phyloP scores from a whole-genome alignment of 2,113 vertebrate species.

The Paedocypris sp. region DNA sequence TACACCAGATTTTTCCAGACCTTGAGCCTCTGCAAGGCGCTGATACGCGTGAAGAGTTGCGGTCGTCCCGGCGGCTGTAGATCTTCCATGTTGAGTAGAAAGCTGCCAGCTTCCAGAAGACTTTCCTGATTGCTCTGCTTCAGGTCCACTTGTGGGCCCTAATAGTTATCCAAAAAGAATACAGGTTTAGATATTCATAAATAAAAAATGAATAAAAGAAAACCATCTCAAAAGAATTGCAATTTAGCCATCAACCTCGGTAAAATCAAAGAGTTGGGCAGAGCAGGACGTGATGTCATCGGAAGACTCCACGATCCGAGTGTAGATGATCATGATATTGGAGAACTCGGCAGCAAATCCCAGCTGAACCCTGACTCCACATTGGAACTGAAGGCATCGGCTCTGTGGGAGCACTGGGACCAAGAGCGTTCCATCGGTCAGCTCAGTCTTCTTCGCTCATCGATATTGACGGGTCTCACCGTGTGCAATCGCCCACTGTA shows the following conservation, averaged over 20 bases:
- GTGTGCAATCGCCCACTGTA: slow-evolving; percentile 75
- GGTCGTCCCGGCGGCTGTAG: slow-evolving; percentile 43
- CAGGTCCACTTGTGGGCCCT: slow-evolving; percentile 70
- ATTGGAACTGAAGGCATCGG: slow-evolving; percentile 60
- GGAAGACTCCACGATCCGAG: slow-evolving; percentile 58
- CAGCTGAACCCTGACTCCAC: slow-evolving; percentile 68
- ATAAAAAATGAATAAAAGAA: too few species aligned
- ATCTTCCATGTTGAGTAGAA: slow-evolving; percentile 45
- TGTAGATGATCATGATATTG: slow-evolving; percentile 81
- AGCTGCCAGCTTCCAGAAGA: slow-evolving; percentile 64
- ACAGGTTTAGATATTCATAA: neutral
- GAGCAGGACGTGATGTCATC: slow-evolving; percentile 55
- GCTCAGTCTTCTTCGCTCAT: neutral
- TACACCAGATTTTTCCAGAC: slow-evolving; percentile 39
- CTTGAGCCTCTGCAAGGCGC: slow-evolving; percentile 67
- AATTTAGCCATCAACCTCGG: slow-evolving; percentile 49
- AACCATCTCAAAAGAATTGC: too few species aligned
- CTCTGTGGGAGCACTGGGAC: slow-evolving; percentile 63
- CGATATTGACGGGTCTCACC: slow-evolving; percentile 45
- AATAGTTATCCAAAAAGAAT: neutral
- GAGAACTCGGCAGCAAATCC: slow-evolving; percentile 80
- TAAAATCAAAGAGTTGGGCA: slow-evolving; percentile 66
- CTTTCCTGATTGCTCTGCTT: slow-evolving; percentile 70
- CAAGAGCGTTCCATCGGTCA: neutral
- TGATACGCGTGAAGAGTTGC: slow-evolving; percentile 69